Evolutionary conservation across 2,888 invertebrate genomes (phyloP).

Genomic region (Tachystola acroxantha): DNA sequence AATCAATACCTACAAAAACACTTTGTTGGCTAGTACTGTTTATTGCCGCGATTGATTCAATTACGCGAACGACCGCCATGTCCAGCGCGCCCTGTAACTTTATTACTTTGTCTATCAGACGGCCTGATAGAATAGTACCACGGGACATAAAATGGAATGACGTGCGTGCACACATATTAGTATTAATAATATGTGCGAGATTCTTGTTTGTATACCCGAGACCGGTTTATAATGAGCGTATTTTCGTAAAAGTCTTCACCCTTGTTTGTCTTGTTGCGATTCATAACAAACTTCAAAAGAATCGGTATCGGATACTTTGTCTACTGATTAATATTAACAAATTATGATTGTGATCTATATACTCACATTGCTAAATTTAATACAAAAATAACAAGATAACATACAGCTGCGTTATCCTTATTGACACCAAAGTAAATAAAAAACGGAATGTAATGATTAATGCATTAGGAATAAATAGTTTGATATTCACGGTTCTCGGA

Average conservation of each 20-base stretch:
- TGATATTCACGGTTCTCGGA: conserved; percentile 26
- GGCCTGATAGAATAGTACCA: too few relatives aligned
- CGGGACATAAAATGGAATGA: neutral
- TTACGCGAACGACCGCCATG: neutral
- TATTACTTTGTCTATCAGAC: neutral
- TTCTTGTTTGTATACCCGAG: conserved; percentile 6
- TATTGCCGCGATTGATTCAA: conserved; percentile 5
- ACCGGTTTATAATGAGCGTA: conserved; percentile 11
- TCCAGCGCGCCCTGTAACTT: neutral
- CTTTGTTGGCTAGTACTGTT: conserved; percentile 4
- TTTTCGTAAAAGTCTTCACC: conserved; percentile 8
- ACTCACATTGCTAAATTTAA: too few relatives aligned
- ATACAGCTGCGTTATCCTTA: conserved; percentile 3
- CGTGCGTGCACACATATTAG: neutral
- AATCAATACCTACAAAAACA: neutral
- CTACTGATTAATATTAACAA: neutral
- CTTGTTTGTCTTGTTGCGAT: conserved; percentile 1
- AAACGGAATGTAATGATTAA: conserved; percentile 15
- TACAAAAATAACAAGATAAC: neutral
- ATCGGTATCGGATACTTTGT: neutral
- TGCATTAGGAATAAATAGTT: conserved; percentile 13
- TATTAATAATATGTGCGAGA: conserved; percentile 5
- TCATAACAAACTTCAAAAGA: too few relatives aligned
- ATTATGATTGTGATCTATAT: too few relatives aligned
- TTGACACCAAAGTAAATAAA: conserved; percentile 5